Conservation (phyloP, 2,113 vertebrate genomes). For the Calonectris borealis region DNA sequence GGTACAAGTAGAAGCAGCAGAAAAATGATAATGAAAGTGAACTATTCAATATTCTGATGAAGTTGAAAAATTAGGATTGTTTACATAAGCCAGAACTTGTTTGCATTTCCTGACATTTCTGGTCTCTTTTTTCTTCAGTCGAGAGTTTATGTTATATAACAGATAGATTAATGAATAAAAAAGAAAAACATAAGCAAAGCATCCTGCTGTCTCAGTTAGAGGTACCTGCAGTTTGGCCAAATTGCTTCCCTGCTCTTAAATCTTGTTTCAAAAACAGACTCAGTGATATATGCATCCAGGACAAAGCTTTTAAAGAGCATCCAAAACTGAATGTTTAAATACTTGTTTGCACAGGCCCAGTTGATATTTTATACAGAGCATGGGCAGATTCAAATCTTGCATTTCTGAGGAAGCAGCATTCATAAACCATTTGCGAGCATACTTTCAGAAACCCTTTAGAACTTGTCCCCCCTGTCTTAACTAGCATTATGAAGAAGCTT, state of each 20-base stretch:
- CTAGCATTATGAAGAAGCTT: neutral
- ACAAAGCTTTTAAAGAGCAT: neutral
- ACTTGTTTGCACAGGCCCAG: neutral
- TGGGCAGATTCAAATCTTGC: neutral
- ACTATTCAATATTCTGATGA: neutral
- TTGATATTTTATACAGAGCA: neutral
- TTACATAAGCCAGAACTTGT: neutral
- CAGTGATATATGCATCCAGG: neutral
- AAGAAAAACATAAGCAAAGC: neutral
- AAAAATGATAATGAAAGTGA: neutral
- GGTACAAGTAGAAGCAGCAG: neutral
- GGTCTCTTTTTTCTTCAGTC: neutral
- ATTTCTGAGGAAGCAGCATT: neutral
- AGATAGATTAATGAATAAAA: neutral
- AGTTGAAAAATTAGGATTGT: constrained; percentile 3
- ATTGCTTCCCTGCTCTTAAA: neutral
- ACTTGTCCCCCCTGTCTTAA: neutral
- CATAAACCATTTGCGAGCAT: neutral
- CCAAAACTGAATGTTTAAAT: neutral
- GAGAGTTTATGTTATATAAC: neutral
- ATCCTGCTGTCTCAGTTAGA: neutral
- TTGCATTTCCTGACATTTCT: constrained; percentile 35
- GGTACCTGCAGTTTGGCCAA: neutral
- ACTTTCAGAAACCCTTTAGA: neutral
- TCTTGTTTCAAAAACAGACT: neutral